Evolutionary conservation across 2,888 invertebrate species (phyloP), one percentile per base, ranked within the genome.

Genomic region (Philopedon plagiatum): DNA sequence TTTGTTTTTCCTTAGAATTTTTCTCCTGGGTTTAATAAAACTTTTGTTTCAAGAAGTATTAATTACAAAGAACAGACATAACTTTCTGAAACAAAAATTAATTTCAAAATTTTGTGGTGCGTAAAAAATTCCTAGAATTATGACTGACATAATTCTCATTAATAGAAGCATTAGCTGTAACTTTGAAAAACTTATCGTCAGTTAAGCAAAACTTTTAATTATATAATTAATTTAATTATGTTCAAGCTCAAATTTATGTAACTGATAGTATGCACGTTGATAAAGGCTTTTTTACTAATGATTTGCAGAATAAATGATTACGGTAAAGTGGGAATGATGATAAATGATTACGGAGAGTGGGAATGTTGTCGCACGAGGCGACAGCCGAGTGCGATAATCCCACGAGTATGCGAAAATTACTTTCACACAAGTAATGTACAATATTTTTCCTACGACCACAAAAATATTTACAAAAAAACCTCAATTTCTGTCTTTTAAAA

Each of bases 11-110:
- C 21, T 19, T n/a, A 18, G 57, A 62, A 62, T 62, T 62, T 57
- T 69, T 54, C 69, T 57, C 62, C 49, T 39, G 54, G 62, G 44
- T 62, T 69, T 69, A 69, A 69, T 69, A 54, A 69, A 69, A 69
- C 62, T 69, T 60, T 54, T 46, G 62, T 69, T 62, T 57, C 62
- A 46, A 56, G 46, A 69, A 62, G 69, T 62, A 62, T 69, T 69
- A 69, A 69, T 69, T 69, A 69, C 56, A 62, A 68, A 46, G 67
- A 39, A 44, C 61, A 57, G 69, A 69, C 62, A 60, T 69, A 69
- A 69, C 62, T 69, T 69, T 62, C 29, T 4, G 34, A 57, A 65
- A 65, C 51, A 26, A 41, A 41, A 41, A 56, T 65, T 39, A 65
- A 65, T 65, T 54, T 65, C 29, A 39, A 65, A 56, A 65, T 21